Base-by-base conservation (phyloP, 2,113 vertebrate genomes). In the Lichenostomus cassidix region DNA sequence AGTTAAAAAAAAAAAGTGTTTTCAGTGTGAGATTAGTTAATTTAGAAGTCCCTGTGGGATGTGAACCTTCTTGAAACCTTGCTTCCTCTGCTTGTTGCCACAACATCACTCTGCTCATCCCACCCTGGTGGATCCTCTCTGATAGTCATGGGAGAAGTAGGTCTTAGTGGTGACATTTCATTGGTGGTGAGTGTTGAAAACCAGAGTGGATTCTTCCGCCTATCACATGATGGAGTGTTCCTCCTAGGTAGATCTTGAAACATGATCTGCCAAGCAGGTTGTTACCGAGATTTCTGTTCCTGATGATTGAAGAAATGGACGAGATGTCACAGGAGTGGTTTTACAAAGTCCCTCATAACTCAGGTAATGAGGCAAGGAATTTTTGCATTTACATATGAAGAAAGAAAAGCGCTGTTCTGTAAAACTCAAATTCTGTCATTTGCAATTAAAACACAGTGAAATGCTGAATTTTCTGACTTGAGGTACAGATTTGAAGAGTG, bases 201-300 rank as follows among this genome's bases (percentile, higher is more conserved):
- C 47, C 67, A 41, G 37, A 49, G 29, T 3, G 3, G 4, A 28
- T 50, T 33, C 33, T 79, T 65, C 42, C 80, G 39, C 17, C 20
- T 47, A 1, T n/a, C 7, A 39, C 11, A 6, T 0, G 3, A 42
- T 18, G 4, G 4, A 11, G 9, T 41, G 6, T 80, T 85, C 41
- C 37, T 85, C 41, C 37, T 50, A 65, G 37, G 31, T 41, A 47
- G 23, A 12, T 69, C 73, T 68, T 82, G 87, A 80, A 76, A 63
- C 18, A 5, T 7, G 23, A 17, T 65, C 27, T 24, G 12, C 65
- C 21, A 62, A 67, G 46, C 23, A 64, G 29, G 16, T 70, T 55
- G 22, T 83, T 87, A 29, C 7, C 3, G 50, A 47, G 37, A 27
- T 69, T 46, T 60, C 35, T 68, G 15, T 75, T 92, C 46, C 41